Evolutionary conservation across 2,113 vertebrate genomes (phyloP).

Genomic region (Microcebus griseorufus): DNA sequence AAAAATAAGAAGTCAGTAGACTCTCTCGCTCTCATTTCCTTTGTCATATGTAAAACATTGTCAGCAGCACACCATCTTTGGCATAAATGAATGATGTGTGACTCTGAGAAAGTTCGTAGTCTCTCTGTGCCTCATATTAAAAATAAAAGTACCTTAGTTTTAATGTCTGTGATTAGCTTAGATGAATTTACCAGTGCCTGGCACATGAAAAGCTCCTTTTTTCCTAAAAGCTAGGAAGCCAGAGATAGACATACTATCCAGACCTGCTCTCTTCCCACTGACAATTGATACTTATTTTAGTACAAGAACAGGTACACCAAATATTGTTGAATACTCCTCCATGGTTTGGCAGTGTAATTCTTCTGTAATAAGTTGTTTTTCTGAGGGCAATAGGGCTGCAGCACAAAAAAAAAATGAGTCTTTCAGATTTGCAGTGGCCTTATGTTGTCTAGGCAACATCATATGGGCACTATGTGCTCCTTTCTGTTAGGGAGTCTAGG

Average conservation of each 20-base stretch:
- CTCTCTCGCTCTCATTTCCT: background rate
- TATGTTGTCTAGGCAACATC: background rate
- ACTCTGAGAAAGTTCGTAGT: background rate
- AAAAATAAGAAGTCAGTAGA: background rate
- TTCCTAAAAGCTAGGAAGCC: background rate
- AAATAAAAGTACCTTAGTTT: background rate
- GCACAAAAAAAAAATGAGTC: background rate
- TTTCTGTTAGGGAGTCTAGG: background rate
- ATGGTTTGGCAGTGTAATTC: background rate
- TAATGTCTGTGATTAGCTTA: background rate
- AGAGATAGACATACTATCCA: background rate
- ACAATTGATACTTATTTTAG: background rate
- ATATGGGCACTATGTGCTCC: too few relatives aligned
- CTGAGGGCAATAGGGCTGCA: background rate
- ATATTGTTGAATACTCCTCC: background rate
- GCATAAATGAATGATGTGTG: background rate
- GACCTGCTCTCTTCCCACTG: background rate
- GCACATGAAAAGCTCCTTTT: background rate
- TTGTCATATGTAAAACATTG: background rate
- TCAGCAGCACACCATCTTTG: background rate
- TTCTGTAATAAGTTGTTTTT: background rate
- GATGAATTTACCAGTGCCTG: background rate
- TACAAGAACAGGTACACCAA: background rate
- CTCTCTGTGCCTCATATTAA: background rate
- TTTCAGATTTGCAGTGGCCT: background rate